A percentile compares a stretch with the other conserved stretches of the same genome.
Conservation (phyloP, 2,113 vertebrate species). For the Oryzias javanicus region DNA sequence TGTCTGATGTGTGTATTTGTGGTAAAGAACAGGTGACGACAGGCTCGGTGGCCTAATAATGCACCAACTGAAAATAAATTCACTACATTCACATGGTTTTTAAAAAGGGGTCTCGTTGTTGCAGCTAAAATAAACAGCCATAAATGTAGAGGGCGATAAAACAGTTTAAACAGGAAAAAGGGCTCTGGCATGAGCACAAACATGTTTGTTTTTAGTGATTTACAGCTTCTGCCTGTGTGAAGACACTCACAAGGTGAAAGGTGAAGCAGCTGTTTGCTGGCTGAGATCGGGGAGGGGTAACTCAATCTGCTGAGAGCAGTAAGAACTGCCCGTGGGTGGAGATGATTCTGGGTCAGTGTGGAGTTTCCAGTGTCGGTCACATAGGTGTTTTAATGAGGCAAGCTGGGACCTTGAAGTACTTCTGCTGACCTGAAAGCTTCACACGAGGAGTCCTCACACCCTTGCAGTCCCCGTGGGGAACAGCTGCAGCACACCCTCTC, state of each 20-base stretch:
- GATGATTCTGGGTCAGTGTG: slow-evolving; percentile 41
- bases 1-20: slow-evolving; percentile 23
- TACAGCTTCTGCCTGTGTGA: slow-evolving; percentile 9
- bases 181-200: neutral
- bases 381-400: slow-evolving; percentile 69
- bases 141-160: slow-evolving; percentile 4
- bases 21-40: slow-evolving; percentile 52
- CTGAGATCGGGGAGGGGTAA: slow-evolving; percentile 56
- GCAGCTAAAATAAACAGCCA: slow-evolving; percentile 15
- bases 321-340: slow-evolving; percentile 30
- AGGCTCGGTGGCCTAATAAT: slow-evolving; percentile 56
- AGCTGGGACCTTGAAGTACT: slow-evolving; percentile 48
- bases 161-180: slow-evolving; percentile 27
- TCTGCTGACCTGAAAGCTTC: slow-evolving; percentile 61
- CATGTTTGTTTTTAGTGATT: too few relatives aligned
- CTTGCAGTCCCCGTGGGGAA: slow-evolving; percentile 39
- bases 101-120: neutral
- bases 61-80: slow-evolving; percentile 47
- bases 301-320: slow-evolving; percentile 66
- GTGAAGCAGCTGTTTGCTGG: slow-evolving; percentile 73
- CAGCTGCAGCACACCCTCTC: slow-evolving; percentile 66
- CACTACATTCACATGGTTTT: slow-evolving; percentile 19
- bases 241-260: slow-evolving; percentile 56
- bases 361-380: slow-evolving; percentile 48
- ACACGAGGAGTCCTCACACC: slow-evolving; percentile 39